Evolutionary conservation across 1,140 invertebrate species (phyloP), one percentile per base, ranked within the genome.

Genomic region (Drosophila nikananu): DNA sequence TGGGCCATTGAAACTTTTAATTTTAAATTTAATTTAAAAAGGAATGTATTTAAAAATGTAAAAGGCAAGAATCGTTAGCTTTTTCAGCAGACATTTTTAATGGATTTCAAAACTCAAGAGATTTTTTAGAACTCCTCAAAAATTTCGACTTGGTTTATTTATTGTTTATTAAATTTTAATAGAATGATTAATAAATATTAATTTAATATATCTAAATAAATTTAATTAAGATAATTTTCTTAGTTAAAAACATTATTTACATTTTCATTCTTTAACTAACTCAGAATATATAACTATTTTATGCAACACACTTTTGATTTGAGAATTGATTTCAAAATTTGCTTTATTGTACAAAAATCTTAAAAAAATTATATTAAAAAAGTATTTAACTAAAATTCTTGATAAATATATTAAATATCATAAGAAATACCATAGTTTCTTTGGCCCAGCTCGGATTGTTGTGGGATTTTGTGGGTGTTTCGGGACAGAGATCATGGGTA

Each of bases 401-500:
- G 13, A 5, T 3, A 21, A 17, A 4, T 17, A 23, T 21, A 17
- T 15, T 17, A 39, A 57, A 25, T n/a, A 3, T 19, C 12, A 41
- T 27, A 32, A 23, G 30, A 41, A 17, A n/a, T 27, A 9, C 3
- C 17, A 30, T 9, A 35, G 54, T 57, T 77, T 54, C n/a, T 32
- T 35, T 30, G 32, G 17, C 30, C 27, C 27, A 49, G n/a, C 23
- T 41, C 23, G n/a, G 30, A 30, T 30, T 30, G 27, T 27, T 5
- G 27, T 27, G 6, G 58, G 67, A 63, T 55, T 52, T 51, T 25
- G 51, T 64, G 60, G 65, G 37, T 62, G 48, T 74, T 77, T 41
- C 2, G 52, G 65, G 63, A 48, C 63, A 37, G 71, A 70, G 65
- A 83, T 55, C 62, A 80, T 91, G 83, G 86, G 75, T 52, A 32